Percentiles rank a stretch among this genome's conserved stretches.
These are phyloP conservation scores for Dexiosoma caninum DNA, from an alignment of 2,888 invertebrate species.

Conservation along the genomic window DNA sequence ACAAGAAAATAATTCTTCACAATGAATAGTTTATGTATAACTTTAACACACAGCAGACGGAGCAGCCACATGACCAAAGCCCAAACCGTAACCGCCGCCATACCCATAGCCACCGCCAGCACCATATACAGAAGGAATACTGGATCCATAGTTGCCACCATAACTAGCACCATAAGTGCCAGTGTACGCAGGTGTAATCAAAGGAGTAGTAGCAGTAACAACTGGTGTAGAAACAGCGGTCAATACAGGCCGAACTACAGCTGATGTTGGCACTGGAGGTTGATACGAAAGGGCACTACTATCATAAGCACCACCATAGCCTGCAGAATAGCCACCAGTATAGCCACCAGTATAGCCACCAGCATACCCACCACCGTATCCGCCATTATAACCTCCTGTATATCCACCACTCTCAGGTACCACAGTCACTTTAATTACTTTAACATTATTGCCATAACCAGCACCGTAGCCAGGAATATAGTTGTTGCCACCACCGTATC, in stretches of 20 bases:
- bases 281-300: constrained; percentile 16
- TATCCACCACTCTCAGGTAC: constrained; percentile 63
- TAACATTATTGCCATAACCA: constrained; percentile 67
- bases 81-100: constrained; percentile 67
- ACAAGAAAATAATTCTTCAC: background rate
- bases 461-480: constrained; percentile 43
- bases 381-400: constrained; percentile 32
- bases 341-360: constrained; percentile 39
- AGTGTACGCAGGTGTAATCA: constrained; percentile 69
- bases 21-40: background rate
- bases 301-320: constrained; percentile 24
- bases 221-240: constrained; percentile 17
- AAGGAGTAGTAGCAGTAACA: constrained; percentile 10
- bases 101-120: constrained; percentile 67
- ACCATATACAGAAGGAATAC: constrained; percentile 66
- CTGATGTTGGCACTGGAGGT: constrained; percentile 20
- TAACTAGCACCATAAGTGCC: constrained; percentile 26
- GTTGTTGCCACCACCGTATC: constrained; percentile 32
- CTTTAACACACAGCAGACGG: constrained; percentile 47
- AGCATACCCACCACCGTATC: constrained; percentile 37
- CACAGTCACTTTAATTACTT: constrained; percentile 71
- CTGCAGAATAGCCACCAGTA: constrained; percentile 28
- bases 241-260: constrained; percentile 27
- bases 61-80: constrained; percentile 62
- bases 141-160: background rate